Percentiles rank a stretch among this genome's conserved stretches.
Evolutionary conservation across 2,113 vertebrate genomes (phyloP).

Genomic region (Gila orcuttii): DNA sequence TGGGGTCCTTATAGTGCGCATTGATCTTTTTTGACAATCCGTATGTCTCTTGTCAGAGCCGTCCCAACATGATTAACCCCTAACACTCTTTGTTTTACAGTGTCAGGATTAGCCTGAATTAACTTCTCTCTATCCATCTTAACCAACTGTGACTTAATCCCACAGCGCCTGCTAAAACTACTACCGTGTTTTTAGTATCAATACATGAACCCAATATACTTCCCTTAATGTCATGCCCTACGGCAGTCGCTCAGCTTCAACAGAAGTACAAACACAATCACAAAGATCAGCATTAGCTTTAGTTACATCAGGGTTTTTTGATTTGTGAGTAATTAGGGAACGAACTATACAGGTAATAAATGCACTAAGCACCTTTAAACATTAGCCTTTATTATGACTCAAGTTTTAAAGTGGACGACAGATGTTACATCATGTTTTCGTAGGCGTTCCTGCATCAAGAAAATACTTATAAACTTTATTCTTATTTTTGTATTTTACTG

Average conservation of each 20-base stretch:
- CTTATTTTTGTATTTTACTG: too few species aligned
- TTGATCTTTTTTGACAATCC: neutral
- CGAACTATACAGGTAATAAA: neutral
- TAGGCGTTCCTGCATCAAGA: neutral
- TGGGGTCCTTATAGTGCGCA: neutral
- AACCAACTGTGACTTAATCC: neutral
- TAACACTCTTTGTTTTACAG: neutral
- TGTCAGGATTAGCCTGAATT: constrained; percentile 24
- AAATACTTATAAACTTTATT: too few species aligned
- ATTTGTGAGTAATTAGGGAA: neutral
- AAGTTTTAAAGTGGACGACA: neutral
- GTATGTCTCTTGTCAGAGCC: neutral
- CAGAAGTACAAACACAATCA: neutral
- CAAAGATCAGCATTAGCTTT: neutral
- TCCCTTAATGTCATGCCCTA: neutral
- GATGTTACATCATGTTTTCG: neutral
- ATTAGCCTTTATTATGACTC: neutral
- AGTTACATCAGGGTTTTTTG: neutral
- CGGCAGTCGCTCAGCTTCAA: neutral
- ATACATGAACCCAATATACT: too few species aligned
- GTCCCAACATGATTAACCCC: neutral
- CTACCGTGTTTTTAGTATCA: neutral
- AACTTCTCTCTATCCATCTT: neutral
- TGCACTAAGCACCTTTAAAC: neutral
- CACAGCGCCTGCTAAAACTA: neutral